Base-by-base conservation (phyloP, 2,113 vertebrate genomes). In the Orientallactaga bullata region DNA sequence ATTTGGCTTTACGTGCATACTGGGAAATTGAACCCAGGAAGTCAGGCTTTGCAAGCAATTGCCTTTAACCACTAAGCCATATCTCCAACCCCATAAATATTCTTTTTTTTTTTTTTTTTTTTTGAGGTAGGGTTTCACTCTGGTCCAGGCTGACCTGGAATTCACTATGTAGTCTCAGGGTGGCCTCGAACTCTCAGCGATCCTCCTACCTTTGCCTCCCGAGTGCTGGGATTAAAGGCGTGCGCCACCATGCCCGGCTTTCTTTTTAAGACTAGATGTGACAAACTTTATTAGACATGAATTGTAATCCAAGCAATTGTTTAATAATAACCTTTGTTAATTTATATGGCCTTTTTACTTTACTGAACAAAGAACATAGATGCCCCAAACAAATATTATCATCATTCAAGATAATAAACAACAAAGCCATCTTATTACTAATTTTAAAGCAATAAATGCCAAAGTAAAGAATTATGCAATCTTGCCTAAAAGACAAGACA, bases 401-500 rank as follows among this genome's bases (percentile, higher is more conserved):
- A 98, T 98, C 97, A 98, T 97, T 98, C 98, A 98, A 97, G 96
- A 97, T 98, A 98, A 98, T 98, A 98, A 98, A 97, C 97, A 98
- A 98, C 97, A 98, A 98, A 98, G 97, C 97, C 96, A 98, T 98
- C 98, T 98, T 97, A 98, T 98, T 98, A 98, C 97, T 96, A 98
- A 98, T 98, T 96, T 98, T 98, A 98, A 98, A 97, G 97, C 97
- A 98, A 98, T 98, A 98, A 98, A 98, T 97, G 98, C 98, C 98
- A 98, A 96, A 98, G 97, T 98, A 98, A 98, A 98, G 98, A 98
- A 98, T 97, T 98, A 97, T 96, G 97, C 97, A 98, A 98, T 98
- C 98, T 96, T 93, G 96, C 95, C 96, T 96, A 96, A 96, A 98
- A 98, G 98, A 98, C 98, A 98, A 97, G 97, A 98, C 97, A 98